These are phyloP conservation scores for Sitophilus oryzae DNA, from an alignment of 1,140 invertebrate species.

Conservation along the genomic window DNA sequence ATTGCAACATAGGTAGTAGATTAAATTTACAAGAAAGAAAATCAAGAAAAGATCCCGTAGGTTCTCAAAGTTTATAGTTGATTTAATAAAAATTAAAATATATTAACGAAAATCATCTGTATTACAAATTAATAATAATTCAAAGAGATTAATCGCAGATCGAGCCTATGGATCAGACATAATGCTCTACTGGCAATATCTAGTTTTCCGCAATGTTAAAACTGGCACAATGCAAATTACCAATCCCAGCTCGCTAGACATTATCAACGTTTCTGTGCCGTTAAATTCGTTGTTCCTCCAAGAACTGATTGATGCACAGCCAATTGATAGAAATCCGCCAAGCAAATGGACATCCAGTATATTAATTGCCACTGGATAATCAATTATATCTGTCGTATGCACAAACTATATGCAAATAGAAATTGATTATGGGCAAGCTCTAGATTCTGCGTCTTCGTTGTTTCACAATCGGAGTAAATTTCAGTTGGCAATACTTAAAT, in stretches of 20 bases:
- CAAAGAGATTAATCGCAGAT: too few relatives aligned
- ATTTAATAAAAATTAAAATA: too few relatives aligned
- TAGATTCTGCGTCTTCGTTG: not conserved
- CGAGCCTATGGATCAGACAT: not conserved
- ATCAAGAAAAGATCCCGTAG: too few relatives aligned
- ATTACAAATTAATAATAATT: too few relatives aligned
- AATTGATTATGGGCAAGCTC: not conserved
- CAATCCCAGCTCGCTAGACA: slow-evolving; percentile 4
- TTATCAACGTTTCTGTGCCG: slow-evolving; percentile 17
- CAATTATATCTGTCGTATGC: slow-evolving; percentile 15
- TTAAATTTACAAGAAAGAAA: too few relatives aligned
- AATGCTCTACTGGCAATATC: not conserved
- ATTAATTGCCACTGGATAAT: slow-evolving; percentile 12
- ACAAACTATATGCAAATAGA: slow-evolving; percentile 7
- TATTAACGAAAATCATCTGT: too few relatives aligned
- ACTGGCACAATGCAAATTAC: slow-evolving; percentile 1
- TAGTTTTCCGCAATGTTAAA: not conserved
- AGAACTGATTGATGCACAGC: slow-evolving; percentile 17
- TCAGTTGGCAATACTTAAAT: too few relatives aligned
- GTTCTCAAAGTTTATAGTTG: too few relatives aligned
- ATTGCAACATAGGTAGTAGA: too few relatives aligned
- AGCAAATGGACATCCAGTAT: slow-evolving; percentile 15
- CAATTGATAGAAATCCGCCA: slow-evolving; percentile 14
- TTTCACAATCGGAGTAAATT: not conserved
- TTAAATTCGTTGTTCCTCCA: slow-evolving; percentile 14